Evolutionary conservation across 2,888 invertebrate species (phyloP).

Genomic region (Ectemnius continuus): DNA sequence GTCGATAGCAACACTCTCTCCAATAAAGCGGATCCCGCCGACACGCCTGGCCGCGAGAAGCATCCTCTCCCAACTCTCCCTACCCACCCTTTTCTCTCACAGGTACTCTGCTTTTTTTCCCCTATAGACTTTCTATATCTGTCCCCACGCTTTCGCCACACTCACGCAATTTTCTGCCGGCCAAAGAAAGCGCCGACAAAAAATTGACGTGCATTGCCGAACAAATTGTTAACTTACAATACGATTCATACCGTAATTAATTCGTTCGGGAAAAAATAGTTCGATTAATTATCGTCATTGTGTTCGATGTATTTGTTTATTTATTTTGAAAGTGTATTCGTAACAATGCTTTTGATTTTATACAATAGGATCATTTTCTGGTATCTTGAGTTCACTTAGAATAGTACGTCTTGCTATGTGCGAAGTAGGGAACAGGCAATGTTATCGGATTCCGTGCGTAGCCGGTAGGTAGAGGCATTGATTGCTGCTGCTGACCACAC

Average conservation of each 20-base stretch:
- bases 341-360: too few relatives aligned
- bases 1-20: conserved; percentile 74
- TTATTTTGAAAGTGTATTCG: too few relatives aligned
- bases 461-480: conserved; percentile 67
- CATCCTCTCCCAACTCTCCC: conserved; percentile 41
- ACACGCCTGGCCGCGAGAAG: conserved; percentile 47
- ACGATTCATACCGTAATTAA: background rate
- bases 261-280: too few relatives aligned
- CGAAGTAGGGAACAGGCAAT: conserved; percentile 47
- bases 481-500: conserved; percentile 71
- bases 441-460: conserved; percentile 67
- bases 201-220: conserved; percentile 41
- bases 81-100: conserved; percentile 33
- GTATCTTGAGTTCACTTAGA: too few relatives aligned
- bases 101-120: conserved; percentile 32
- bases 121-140: conserved; percentile 22
- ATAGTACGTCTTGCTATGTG: conserved; percentile 42
- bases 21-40: conserved; percentile 71
- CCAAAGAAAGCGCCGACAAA: conserved; percentile 44
- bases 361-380: too few relatives aligned
- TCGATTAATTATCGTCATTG: conserved; percentile 21
- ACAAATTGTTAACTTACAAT: background rate
- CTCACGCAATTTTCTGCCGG: conserved; percentile 69
- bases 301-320: too few relatives aligned
- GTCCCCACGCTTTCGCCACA: conserved; percentile 51